Evolutionary conservation across 2,888 invertebrate genomes (phyloP), one percentile per base, ranked within the genome.

Genomic region (Drosophila acutilabella): DNA sequence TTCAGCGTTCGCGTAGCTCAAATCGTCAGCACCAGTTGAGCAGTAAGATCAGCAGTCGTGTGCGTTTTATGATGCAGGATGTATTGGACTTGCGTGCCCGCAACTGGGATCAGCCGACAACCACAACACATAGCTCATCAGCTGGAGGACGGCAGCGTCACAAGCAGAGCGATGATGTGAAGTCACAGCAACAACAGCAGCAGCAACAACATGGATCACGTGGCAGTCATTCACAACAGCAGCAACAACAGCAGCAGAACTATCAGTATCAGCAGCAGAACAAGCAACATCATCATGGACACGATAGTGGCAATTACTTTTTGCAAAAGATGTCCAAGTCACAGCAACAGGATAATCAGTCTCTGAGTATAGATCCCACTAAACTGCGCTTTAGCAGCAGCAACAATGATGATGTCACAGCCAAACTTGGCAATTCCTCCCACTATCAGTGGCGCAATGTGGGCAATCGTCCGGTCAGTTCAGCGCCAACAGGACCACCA

Each of bases 21-120:
- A 51, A 65, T 20, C 75, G 82, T 1, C 73, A 74, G 48, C 71
- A 78, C 41, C 84, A 81, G 30, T 20, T 42, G 7, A 73, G 60
- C 51, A 76, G 74, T 5, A 91, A 90, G 77, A 90, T 91, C 0
- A 92, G 91, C 71, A 92, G 92, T 48, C 88, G 91, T 23, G 91
- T 91, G 8, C 84, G 92, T 1, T 91, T 91, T 51, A 92, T 91
- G 92, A 87, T 91, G 90, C 92, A 91, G 66, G 91, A 92, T 71
- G 89, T 91, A 6, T 69, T 91, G 1, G 91, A 91, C 30, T 69
- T 91, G 48, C 86, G 91, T 7, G 40, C 73, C 0, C 90, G 91
- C 3, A 82, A 78, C 33, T 91, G 91, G 91, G 91, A 91, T 74
- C 91, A 91, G 45, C 89, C 79, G 3, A 50, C 51, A 5, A 44